Percentiles rank a stretch among this genome's conserved stretches.
Evolutionary conservation across 2,113 vertebrate genomes (phyloP).

Genomic region (Pleuronectes platessa): DNA sequence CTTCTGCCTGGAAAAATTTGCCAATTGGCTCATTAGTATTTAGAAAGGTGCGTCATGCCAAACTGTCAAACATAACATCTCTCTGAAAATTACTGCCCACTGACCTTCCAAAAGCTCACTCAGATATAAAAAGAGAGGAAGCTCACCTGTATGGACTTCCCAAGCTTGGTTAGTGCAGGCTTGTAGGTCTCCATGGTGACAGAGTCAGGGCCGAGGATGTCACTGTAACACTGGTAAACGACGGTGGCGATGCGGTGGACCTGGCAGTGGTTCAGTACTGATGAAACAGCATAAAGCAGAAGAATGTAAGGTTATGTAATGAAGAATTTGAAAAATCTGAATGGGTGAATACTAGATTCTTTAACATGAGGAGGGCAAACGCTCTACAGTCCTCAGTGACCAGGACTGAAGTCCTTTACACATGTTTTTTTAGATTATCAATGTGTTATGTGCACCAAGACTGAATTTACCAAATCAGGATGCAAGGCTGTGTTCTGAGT

Average conservation of each 20-base stretch:
- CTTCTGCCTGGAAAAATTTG: background rate
- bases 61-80: too few species aligned
- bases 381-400: background rate
- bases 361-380: background rate
- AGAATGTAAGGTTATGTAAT: background rate
- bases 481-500: constrained; percentile 20
- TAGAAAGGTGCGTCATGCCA: too few species aligned
- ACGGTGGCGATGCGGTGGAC: constrained; percentile 87
- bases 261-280: constrained; percentile 93
- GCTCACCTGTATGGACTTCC: constrained; percentile 86
- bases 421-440: constrained; percentile 30
- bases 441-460: constrained; percentile 16
- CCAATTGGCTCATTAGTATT: background rate
- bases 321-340: background rate
- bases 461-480: constrained; percentile 46
- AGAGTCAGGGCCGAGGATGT: constrained; percentile 87
- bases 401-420: background rate
- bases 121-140: constrained; percentile 17
- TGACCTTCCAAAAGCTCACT: constrained; percentile 23
- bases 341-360: background rate
- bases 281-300: constrained; percentile 35
- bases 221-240: constrained; percentile 92
- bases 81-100: too few species aligned
- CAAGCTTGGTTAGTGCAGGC: constrained; percentile 83
- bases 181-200: constrained; percentile 90